Evolutionary conservation across 2,888 invertebrate species (phyloP).

Genomic region (Cerastis leucographa): DNA sequence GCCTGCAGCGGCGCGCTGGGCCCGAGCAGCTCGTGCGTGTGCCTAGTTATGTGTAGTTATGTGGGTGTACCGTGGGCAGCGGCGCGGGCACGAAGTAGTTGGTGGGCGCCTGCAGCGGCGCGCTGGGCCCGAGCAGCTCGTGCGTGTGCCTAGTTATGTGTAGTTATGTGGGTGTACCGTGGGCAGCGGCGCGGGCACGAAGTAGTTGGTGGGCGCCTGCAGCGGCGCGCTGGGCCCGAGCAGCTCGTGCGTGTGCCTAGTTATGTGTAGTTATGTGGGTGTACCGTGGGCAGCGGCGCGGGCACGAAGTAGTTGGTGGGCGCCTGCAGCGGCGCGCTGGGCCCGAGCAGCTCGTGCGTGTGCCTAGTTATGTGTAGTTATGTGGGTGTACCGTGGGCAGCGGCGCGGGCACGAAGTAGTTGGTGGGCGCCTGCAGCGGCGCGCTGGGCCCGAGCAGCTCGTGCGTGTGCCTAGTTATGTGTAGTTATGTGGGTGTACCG

Average conservation of each 20-base stretch:
- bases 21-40: no score
- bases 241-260: no score
- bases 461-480: no score
- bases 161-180: conserved; percentile 36
- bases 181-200: conserved; percentile 69
- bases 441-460: conserved; percentile 80
- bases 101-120: conserved; percentile 79
- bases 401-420: conserved; percentile 74
- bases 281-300: conserved; percentile 58
- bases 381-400: conserved; percentile 47
- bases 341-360: no score
- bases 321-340: conserved; percentile 83
- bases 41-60: no score
- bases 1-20: conserved; percentile 82
- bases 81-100: conserved; percentile 74
- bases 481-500: conserved; percentile 30
- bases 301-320: conserved; percentile 73
- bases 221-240: conserved; percentile 84
- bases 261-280: no score
- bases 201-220: conserved; percentile 68
- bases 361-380: no score
- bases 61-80: conserved; percentile 45
- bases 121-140: conserved; percentile 77
- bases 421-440: conserved; percentile 76
- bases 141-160: no score